phyloP scores from a whole-genome alignment of 1,140 invertebrate genomes.

The Ooceraea biroi region DNA sequence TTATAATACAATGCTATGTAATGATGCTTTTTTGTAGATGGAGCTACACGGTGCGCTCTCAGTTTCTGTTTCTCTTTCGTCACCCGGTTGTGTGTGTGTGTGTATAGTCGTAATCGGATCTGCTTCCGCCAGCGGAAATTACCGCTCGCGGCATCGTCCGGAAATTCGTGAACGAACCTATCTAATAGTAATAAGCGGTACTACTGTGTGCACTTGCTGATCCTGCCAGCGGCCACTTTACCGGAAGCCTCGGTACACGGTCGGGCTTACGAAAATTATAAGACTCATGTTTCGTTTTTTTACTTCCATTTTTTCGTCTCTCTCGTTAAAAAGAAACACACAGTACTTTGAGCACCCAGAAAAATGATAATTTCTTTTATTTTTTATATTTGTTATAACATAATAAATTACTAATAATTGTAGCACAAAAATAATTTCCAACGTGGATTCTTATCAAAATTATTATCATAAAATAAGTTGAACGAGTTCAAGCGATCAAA shows the following conservation, averaged over 20 bases:
- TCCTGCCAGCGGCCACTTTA: not conserved
- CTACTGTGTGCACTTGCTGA: slow-evolving; percentile 30
- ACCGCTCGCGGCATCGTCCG: slow-evolving; percentile 79
- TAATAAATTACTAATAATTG: too few species aligned
- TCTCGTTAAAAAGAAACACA: not conserved
- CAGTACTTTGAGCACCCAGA: not conserved
- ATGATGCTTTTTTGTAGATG: not conserved
- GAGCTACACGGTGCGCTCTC: not conserved
- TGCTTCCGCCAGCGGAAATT: slow-evolving; percentile 82
- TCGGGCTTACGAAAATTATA: not conserved
- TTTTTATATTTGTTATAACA: too few species aligned
- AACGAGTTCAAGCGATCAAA: too few species aligned
- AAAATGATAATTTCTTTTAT: too few species aligned
- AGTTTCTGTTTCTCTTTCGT: slow-evolving; percentile 39
- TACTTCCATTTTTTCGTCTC: not conserved
- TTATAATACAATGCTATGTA: not conserved
- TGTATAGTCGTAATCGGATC: slow-evolving; percentile 74
- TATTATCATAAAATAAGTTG: too few species aligned
- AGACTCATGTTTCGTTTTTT: not conserved
- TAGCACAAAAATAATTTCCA: too few species aligned
- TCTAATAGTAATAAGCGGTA: slow-evolving; percentile 79
- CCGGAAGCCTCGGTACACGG: slow-evolving; percentile 27
- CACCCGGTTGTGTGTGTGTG: slow-evolving; percentile 26
- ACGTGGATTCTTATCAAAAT: too few species aligned
- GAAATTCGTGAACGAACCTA: slow-evolving; percentile 81